Base-by-base conservation (phyloP, 2,888 invertebrate genomes). In the Agrochola litura region DNA sequence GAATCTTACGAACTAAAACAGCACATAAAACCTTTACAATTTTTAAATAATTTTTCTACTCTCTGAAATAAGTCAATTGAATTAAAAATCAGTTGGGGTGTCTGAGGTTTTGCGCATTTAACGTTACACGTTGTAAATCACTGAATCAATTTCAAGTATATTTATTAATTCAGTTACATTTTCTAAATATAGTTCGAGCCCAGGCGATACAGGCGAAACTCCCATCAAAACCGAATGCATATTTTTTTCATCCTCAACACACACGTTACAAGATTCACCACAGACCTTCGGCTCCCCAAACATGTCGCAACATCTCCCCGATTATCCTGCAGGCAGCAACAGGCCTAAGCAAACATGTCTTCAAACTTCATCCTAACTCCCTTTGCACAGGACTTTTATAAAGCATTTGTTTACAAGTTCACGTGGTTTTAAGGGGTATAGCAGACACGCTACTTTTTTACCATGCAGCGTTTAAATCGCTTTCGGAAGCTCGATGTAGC, bases 311-410 rank as follows among this genome's bases (percentile, higher is more conserved):
- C 65, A 76, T 64, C 2, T 43, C n/a, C 19, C 25, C 43, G 81
- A 80, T 71, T 72, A 74, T n/a, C 22, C 54, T 54, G 52, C 16
- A 80, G 63, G 37, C 56, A 46, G 43, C 19, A 74, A 71, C 76
- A 65, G 69, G 46, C 81, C 84, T 84, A 76, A 80, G 37, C 64
- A 84, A 83, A 83, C 81, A 83, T 76, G 76, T 65, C 49, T 70
- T 25, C 22, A 52, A 78, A 77, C 49, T 67, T 6, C 16, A 56
- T 52, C 71, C 30, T n/a, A 2, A 49, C 12, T n/a, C 37, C 49
- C 71, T 83, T 73, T 76, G 43, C 52, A 66, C 12, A 60, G 58
- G 46, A 63, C 58, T 73, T 73, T 80, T 70, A 76, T 64, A 67
- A 56, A 66, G 25, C 54, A 10, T 22, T 14, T 67, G 66, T 79